These are phyloP conservation scores for Conopomorpha cramerella DNA, from an alignment of 1,140 invertebrate species.

Conservation along the genomic window DNA sequence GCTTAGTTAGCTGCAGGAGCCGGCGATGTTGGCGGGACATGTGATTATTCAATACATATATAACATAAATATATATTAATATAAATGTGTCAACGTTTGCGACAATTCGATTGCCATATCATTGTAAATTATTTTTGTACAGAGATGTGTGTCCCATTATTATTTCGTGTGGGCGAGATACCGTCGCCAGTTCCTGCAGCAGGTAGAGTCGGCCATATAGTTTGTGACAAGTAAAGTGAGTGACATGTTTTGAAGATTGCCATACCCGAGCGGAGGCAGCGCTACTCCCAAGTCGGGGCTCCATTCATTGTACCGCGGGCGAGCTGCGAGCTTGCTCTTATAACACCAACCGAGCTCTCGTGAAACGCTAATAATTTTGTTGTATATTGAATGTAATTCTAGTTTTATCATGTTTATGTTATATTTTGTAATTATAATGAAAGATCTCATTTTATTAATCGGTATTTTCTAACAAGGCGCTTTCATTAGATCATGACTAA, in stretches of 20 bases:
- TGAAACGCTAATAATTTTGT: conserved; percentile 53
- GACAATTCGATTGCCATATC: conserved; percentile 52
- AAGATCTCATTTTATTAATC: conserved; percentile 62
- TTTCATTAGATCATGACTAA: conserved; percentile 60
- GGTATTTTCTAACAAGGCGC: conserved; percentile 61
- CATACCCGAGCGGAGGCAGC: conserved; percentile 12
- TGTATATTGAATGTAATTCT: conserved; percentile 58
- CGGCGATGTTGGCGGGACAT: too few relatives aligned
- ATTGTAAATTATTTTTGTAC: conserved; percentile 48
- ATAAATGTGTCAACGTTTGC: conserved; percentile 35
- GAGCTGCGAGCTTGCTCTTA: too few relatives aligned
- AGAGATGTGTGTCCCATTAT: conserved; percentile 21
- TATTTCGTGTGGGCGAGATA: conserved; percentile 5
- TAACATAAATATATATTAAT: conserved; percentile 50
- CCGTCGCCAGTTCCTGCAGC: conserved; percentile 5
- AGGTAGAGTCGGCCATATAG: conserved; percentile 1
- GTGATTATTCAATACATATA: too few relatives aligned
- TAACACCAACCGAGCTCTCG: conserved; percentile 29
- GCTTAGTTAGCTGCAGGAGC: too few relatives aligned
- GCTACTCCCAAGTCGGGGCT: conserved; percentile 6
- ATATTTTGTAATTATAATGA: conserved; percentile 59
- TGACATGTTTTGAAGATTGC: conserved; percentile 3
- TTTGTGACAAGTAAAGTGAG: not conserved
- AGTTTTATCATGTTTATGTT: conserved; percentile 56
- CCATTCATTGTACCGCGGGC: conserved; percentile 58